Evolutionary conservation across 2,888 invertebrate genomes (phyloP).

Genomic region (Aspidiotus destructor): DNA sequence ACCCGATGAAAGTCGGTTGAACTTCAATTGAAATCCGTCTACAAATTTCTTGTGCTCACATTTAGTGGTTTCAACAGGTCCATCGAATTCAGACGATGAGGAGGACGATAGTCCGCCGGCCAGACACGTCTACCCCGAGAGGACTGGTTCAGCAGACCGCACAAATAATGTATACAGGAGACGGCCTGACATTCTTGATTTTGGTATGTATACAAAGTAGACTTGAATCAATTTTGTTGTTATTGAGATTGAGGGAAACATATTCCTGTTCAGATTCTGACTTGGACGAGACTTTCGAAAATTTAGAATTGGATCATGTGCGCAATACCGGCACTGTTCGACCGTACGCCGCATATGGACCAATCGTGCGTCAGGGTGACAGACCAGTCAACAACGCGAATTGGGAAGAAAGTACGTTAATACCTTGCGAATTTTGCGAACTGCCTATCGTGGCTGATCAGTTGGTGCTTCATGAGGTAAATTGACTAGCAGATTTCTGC

Average conservation of each 20-base stretch:
- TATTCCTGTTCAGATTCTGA: slow-evolving; percentile 7
- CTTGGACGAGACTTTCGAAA: slow-evolving; percentile 21
- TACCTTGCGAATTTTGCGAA: slow-evolving; percentile 51
- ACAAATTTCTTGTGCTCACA: background rate
- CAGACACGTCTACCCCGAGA: no score
- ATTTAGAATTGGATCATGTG: slow-evolving; percentile 19
- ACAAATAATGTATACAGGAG: no score
- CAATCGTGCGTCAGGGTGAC: background rate
- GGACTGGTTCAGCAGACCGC: no score
- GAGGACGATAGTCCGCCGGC: no score
- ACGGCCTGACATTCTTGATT: no score
- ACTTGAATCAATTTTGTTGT: no score
- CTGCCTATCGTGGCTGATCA: slow-evolving; percentile 47
- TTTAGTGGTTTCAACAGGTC: background rate
- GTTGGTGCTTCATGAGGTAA: slow-evolving; percentile 47
- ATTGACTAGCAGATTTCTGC: background rate
- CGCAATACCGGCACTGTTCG: background rate
- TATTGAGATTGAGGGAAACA: no score
- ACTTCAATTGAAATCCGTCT: background rate
- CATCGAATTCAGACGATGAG: background rate
- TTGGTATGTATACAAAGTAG: no score
- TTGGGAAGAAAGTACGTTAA: slow-evolving; percentile 35
- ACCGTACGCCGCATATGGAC: background rate
- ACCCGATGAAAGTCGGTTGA: slow-evolving; percentile 49
- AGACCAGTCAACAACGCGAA: background rate